Evolutionary conservation across 2,113 vertebrate species (phyloP).

Genomic region (Elaphurus davidianus): DNA sequence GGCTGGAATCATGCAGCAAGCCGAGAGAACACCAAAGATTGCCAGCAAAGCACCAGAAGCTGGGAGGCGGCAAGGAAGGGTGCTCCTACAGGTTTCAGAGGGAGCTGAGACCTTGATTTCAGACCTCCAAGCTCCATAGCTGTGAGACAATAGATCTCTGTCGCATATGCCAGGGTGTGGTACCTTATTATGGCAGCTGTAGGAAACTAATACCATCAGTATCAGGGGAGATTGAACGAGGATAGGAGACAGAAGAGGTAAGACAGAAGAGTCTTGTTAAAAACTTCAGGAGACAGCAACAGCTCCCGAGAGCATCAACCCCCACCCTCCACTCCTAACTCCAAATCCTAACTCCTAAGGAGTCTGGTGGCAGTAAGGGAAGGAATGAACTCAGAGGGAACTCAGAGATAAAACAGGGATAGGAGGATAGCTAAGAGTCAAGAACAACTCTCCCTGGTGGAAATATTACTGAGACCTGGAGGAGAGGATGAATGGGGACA

Average conservation of each 20-base stretch:
- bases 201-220: background rate
- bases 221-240: background rate
- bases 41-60: background rate
- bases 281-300: background rate
- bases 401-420: background rate
- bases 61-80: background rate
- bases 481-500: background rate
- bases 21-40: background rate
- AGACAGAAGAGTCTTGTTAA: background rate
- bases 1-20: background rate
- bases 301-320: background rate
- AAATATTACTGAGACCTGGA: background rate
- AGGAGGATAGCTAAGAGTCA: background rate
- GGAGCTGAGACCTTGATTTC: background rate
- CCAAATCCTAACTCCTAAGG: background rate
- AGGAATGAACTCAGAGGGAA: background rate
- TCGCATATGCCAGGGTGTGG: background rate
- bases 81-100: background rate
- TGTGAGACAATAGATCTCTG: background rate
- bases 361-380: background rate
- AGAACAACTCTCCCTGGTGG: background rate
- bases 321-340: background rate
- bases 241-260: background rate
- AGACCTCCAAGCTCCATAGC: background rate
- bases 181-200: background rate